These are phyloP conservation scores for Drosophila pseudotalamancana DNA, from an alignment of 2,888 invertebrate species.

Conservation along the genomic window DNA sequence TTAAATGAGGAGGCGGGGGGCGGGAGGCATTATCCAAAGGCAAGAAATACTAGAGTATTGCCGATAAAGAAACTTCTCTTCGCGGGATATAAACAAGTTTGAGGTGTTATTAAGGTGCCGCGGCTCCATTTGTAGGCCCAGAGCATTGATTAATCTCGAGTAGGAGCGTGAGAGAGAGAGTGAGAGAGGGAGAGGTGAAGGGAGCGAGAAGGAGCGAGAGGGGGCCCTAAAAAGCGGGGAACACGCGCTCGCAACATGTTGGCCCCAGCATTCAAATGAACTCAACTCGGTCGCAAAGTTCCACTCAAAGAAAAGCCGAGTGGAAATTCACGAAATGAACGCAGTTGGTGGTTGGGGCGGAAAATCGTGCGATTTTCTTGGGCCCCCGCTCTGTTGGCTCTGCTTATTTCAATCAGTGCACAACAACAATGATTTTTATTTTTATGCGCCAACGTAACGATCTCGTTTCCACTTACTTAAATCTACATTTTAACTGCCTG, in stretches of 20 bases:
- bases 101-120: slow-evolving; percentile 67
- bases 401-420: slow-evolving; percentile 84
- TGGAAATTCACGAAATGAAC: slow-evolving; percentile 62
- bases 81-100: slow-evolving; percentile 63
- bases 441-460: slow-evolving; percentile 84
- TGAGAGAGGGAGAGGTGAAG: no score
- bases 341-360: slow-evolving; percentile 31
- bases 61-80: slow-evolving; percentile 26
- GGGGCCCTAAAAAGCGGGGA: slow-evolving; percentile 4
- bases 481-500: slow-evolving; percentile 84
- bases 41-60: slow-evolving; percentile 5
- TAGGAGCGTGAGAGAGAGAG: neutral
- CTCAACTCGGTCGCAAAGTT: slow-evolving; percentile 41
- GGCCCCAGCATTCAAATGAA: slow-evolving; percentile 34
- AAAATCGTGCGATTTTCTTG: slow-evolving; percentile 56
- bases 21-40: neutral
- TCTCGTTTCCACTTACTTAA: slow-evolving; percentile 85
- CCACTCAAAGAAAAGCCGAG: slow-evolving; percentile 68
- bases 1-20: slow-evolving; percentile 15
- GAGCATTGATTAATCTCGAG: slow-evolving; percentile 57
- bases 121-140: slow-evolving; percentile 28
- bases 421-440: slow-evolving; percentile 84
- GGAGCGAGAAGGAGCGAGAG: no score
- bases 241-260: slow-evolving; percentile 64
- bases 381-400: slow-evolving; percentile 28